Conservation (phyloP, 2,888 invertebrate genomes). For the Galerucella calmariensis region DNA sequence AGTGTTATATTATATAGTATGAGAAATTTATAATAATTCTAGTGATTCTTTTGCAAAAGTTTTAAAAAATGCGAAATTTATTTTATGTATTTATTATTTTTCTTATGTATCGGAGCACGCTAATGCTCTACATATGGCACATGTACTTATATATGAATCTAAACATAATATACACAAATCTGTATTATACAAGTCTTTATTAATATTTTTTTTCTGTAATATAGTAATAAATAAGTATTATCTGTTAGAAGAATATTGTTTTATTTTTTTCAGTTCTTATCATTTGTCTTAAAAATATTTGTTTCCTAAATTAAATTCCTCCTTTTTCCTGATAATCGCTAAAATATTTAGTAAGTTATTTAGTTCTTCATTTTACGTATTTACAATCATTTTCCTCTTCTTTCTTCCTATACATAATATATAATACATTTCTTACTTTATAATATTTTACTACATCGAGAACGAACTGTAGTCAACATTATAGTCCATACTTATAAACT, state of each 20-base stretch:
- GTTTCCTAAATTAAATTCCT: no score
- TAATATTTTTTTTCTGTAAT: constrained; percentile 58
- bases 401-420: no score
- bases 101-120: constrained; percentile 54
- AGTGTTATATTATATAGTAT: constrained; percentile 18
- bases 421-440: no score
- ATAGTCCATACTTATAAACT: no score
- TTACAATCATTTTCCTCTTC: no score
- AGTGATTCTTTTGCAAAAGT: constrained; percentile 52
- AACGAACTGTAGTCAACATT: no score
- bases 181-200: constrained; percentile 58
- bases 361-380: no score
- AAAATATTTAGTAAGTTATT: no score
- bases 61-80: constrained; percentile 48
- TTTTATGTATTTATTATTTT: constrained; percentile 52
- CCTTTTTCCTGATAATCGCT: no score
- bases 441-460: no score
- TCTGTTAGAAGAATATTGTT: constrained; percentile 53
- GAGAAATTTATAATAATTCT: constrained; percentile 27
- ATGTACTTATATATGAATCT: constrained; percentile 57
- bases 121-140: constrained; percentile 56
- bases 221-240: constrained; percentile 63
- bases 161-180: constrained; percentile 58
- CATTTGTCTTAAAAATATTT: no score
- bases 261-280: neutral